Evolutionary conservation across 2,113 vertebrate species (phyloP).

Genomic region (Gallinago media): DNA sequence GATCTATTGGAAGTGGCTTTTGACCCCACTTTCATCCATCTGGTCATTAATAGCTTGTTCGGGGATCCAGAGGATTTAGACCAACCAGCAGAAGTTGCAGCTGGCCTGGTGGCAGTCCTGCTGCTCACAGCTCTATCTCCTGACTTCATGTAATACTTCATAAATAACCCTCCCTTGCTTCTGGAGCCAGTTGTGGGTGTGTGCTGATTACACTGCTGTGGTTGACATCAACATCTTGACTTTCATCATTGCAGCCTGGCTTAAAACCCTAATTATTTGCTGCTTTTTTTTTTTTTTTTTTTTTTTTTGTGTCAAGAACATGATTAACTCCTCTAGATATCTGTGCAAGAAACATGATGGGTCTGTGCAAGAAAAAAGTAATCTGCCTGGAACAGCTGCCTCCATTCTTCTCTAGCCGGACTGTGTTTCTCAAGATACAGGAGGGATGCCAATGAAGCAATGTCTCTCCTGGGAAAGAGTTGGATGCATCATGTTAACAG

Average conservation of each 20-base stretch:
- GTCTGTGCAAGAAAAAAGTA: neutral
- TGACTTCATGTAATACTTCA: neutral
- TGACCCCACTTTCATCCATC: slow-evolving; percentile 18
- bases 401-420: neutral
- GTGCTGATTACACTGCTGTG: neutral
- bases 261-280: neutral
- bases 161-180: neutral
- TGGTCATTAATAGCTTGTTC: neutral
- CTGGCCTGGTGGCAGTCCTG: neutral
- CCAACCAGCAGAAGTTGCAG: neutral
- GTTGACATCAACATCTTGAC: neutral
- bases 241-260: neutral
- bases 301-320: neutral
- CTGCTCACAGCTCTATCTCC: neutral
- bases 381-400: slow-evolving; percentile 35
- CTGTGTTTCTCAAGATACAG: slow-evolving; percentile 27
- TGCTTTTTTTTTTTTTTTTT: neutral
- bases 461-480: slow-evolving; percentile 5
- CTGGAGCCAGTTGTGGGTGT: slow-evolving; percentile 18
- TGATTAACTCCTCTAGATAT: slow-evolving; percentile 37
- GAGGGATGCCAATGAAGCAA: slow-evolving; percentile 32
- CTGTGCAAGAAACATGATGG: neutral
- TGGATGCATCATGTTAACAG: neutral
- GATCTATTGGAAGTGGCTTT: neutral
- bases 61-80: neutral